Conservation (phyloP, 1,140 invertebrate species). For the Tachypleus tridentatus region DNA sequence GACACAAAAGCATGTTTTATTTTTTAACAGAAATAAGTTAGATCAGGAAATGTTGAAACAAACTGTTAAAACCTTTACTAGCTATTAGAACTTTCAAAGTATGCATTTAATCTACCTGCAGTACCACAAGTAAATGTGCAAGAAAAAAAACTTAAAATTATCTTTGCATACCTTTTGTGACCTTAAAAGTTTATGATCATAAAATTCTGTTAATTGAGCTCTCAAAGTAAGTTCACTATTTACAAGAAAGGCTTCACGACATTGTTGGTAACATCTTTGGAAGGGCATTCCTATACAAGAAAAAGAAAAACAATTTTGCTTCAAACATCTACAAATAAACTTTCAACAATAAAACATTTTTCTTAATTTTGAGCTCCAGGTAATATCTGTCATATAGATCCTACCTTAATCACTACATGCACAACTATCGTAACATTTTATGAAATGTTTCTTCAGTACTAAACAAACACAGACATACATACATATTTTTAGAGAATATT, state of each 20-base stretch:
- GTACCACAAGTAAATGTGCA: no score
- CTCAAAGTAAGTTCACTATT: conserved; percentile 76
- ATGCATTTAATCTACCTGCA: no score
- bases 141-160: no score
- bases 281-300: conserved; percentile 61
- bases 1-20: no score
- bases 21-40: no score
- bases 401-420: conserved; percentile 14
- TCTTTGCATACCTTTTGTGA: conserved; percentile 42
- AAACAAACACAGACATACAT: not conserved
- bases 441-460: not conserved
- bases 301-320: not conserved
- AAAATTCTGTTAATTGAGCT: conserved; percentile 81
- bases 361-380: no score
- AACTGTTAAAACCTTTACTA: no score
- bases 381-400: no score
- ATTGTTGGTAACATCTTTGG: conserved; percentile 66
- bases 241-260: conserved; percentile 73
- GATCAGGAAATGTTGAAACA: no score
- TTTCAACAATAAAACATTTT: no score
- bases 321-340: conserved; percentile 5
- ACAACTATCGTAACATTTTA: conserved; percentile 1
- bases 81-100: no score
- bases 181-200: conserved; percentile 81
- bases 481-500: not conserved